phyloP scores from a whole-genome alignment of 1,140 invertebrate species.

The Drosophila punjabiensis region DNA sequence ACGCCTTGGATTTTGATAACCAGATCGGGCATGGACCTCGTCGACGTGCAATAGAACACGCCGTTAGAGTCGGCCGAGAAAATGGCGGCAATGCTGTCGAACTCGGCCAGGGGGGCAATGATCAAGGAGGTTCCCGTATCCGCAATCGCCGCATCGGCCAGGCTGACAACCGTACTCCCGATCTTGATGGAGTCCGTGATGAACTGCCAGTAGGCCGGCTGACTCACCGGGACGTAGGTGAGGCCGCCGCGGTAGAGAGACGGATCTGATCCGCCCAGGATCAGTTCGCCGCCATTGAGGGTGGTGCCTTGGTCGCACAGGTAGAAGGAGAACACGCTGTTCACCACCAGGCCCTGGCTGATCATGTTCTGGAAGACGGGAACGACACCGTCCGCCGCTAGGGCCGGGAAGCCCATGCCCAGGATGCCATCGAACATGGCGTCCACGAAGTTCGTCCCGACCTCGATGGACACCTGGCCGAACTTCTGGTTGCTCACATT shows the following conservation, averaged over 20 bases:
- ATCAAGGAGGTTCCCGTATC: slow-evolving; percentile 92
- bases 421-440: slow-evolving; percentile 99
- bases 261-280: slow-evolving; percentile 97
- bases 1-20: slow-evolving; percentile 51
- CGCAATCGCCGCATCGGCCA: slow-evolving; percentile 88
- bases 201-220: slow-evolving; percentile 98
- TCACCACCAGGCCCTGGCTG: slow-evolving; percentile 90
- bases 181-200: slow-evolving; percentile 92
- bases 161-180: slow-evolving; percentile 86
- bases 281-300: slow-evolving; percentile 94
- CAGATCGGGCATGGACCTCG: slow-evolving; percentile 39
- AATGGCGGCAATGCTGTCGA: slow-evolving; percentile 1
- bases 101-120: slow-evolving; percentile 87
- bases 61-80: slow-evolving; percentile 28
- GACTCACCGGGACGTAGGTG: slow-evolving; percentile 94
- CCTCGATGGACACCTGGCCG: slow-evolving; percentile 98
- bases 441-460: slow-evolving; percentile 94
- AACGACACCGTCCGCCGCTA: slow-evolving; percentile 94
- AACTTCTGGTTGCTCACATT: slow-evolving; percentile 95
- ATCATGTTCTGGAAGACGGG: slow-evolving; percentile 98
- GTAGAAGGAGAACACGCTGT: slow-evolving; percentile 98
- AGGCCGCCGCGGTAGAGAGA: slow-evolving; percentile 94
- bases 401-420: slow-evolving; percentile 94
- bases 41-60: slow-evolving; percentile 37
- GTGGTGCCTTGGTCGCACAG: slow-evolving; percentile 89